phyloP scores from a whole-genome alignment of 2,888 invertebrate species.

The Heteromurus nitidus region DNA sequence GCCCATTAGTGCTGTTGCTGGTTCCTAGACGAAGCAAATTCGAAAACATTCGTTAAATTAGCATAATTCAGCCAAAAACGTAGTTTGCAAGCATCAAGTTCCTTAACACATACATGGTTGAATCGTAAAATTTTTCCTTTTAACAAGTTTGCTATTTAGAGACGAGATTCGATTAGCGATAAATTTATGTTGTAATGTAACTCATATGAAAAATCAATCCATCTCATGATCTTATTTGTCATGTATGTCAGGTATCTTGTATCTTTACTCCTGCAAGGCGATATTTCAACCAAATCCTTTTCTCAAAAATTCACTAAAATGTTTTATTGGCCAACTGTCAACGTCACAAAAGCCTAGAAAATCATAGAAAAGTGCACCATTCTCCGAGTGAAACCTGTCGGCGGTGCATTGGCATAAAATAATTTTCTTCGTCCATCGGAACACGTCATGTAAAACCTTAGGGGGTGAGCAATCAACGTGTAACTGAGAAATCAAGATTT shows the following conservation, averaged over 20 bases:
- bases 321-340: slow-evolving; percentile 23
- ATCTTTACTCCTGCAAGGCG: no score
- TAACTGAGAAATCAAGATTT: slow-evolving; percentile 11
- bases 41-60: no score
- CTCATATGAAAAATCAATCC: no score
- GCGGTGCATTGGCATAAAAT: slow-evolving; percentile 12
- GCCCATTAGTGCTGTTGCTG: slow-evolving; percentile 67
- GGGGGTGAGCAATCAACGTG: slow-evolving; percentile 44
- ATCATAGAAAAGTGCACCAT: slow-evolving; percentile 4
- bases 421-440: slow-evolving; percentile 42
- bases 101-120: not conserved
- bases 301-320: no score
- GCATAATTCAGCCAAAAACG: not conserved
- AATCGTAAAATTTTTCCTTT: no score
- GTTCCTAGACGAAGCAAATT: slow-evolving; percentile 59
- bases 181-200: no score
- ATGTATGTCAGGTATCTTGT: no score
- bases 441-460: slow-evolving; percentile 50
- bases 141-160: no score
- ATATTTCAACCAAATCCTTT: no score
- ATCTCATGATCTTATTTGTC: no score
- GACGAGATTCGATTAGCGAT: no score
- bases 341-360: slow-evolving; percentile 24
- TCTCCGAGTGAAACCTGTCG: slow-evolving; percentile 21
- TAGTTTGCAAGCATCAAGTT: not conserved